A percentile compares a stretch with the other conserved stretches of the same genome.
These are phyloP conservation scores for Echinarachnius parma DNA, from an alignment of 53 echinoderm and acorn worm species.

Conservation along the genomic window DNA sequence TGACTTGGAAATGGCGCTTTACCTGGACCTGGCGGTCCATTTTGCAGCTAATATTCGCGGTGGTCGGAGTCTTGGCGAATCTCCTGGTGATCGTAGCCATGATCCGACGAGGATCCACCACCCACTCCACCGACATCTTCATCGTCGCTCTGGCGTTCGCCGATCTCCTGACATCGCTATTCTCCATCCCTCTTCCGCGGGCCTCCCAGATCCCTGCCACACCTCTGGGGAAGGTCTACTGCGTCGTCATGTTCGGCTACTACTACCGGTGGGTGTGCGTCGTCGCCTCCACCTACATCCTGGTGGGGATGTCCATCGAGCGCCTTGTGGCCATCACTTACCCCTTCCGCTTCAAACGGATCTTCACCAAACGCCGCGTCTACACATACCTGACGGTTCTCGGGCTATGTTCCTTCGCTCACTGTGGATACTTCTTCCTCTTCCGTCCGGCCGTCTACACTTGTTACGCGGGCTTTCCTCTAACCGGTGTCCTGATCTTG, in stretches of 20 bases:
- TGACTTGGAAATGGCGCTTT: slow-evolving; percentile 14
- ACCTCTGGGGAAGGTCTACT: not conserved
- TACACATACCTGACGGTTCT: not conserved
- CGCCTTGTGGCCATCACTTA: slow-evolving; percentile 22
- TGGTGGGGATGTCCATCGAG: slow-evolving; percentile 13
- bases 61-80: slow-evolving; percentile 7
- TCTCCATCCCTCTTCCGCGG: slow-evolving; percentile 6
- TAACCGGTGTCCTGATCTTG: not conserved
- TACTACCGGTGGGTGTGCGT: slow-evolving; percentile 12
- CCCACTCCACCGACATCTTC: slow-evolving; percentile 10
- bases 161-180: slow-evolving; percentile 23
- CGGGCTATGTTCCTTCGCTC: not conserved
- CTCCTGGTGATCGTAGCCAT: slow-evolving; percentile 9
- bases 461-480: not conserved
- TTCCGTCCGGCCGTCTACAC: not conserved
- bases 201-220: not conserved
- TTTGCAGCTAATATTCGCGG: not conserved
- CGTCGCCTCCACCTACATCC: slow-evolving; percentile 14
- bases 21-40: slow-evolving; percentile 9
- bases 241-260: not conserved
- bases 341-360: slow-evolving; percentile 5
- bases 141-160: slow-evolving; percentile 8
- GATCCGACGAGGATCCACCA: not conserved
- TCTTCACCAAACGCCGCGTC: slow-evolving; percentile 19
- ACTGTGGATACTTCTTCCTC: not conserved